Base-by-base conservation (phyloP, 2,797 vertebrate species). In the Dipus sagitta region DNA sequence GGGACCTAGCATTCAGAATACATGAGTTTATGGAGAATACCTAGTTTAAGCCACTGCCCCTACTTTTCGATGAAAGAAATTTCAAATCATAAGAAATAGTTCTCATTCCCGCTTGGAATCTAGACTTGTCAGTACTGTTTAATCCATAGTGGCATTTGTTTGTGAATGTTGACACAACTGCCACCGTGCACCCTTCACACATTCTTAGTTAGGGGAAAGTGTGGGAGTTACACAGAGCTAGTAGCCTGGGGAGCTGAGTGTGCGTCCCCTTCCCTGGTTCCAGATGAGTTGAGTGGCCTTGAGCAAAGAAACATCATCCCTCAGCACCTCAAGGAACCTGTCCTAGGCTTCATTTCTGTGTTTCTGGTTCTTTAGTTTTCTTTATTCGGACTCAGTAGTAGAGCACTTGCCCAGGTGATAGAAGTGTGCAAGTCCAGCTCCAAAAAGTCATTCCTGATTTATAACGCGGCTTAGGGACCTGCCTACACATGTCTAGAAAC, bases 151-250 rank as follows among this genome's bases (percentile, higher is more conserved):
- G 47, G 21, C 32, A 10, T 2, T 1, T 0, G 3, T 86, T 68
- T 62, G 47, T 74, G 32, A 24, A 30, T 21, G 1, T 30, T 77
- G 32, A 34, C 1, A 3, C 7, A n/a, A 4, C 23, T n/a, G 30
- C 42, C 26, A 6, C n/a, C 6, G 0, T 2, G 1, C 3, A 20
- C 23, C 3, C 38, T 6, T 23, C 17, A 18, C 38, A 26, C 1
- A 0, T 11, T 70, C 32, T 24, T 65, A n/a, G 13, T 60, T 2
- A 13, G 12, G 76, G 21, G 15, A 2, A 60, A 42, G 11, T 82
- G 30, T 6, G 62, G 54, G 20, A 42, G 62, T 4, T 58, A 26
- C 34, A 8, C 6, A 28, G 60, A 60, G 15, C 34, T 28, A 2
- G 38, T 14, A 0, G 2, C n/a, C 4, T 0, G 15, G 38, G 75